Conservation (phyloP, 2,113 vertebrate species). For the Sinocyclocheilus anshuiensis region DNA sequence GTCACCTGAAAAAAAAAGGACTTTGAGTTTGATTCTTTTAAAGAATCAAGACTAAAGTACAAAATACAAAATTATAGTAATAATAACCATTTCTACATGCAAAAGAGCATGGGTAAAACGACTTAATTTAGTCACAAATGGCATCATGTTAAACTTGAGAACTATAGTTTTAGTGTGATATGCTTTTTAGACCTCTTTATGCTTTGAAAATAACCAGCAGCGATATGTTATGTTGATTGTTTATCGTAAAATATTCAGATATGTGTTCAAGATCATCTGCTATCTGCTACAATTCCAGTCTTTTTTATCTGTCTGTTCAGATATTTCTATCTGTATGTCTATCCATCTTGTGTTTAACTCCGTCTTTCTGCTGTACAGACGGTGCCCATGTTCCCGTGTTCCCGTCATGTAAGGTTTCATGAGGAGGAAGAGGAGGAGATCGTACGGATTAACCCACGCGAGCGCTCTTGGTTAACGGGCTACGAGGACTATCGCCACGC, state of each 20-base stretch:
- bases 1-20: neutral
- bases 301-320: too few species aligned
- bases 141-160: neutral
- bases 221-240: neutral
- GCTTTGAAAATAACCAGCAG: neutral
- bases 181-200: neutral
- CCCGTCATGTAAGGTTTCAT: slow-evolving; percentile 84
- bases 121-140: neutral
- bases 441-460: slow-evolving; percentile 89
- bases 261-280: neutral
- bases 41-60: neutral
- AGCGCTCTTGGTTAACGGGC: slow-evolving; percentile 89
- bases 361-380: slow-evolving; percentile 52
- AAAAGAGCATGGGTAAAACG: too few species aligned
- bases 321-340: neutral
- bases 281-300: neutral
- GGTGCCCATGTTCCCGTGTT: slow-evolving; percentile 76
- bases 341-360: neutral
- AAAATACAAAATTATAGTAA: too few species aligned
- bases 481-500: slow-evolving; percentile 94
- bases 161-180: neutral
- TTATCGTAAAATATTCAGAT: neutral
- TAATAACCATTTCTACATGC: neutral
- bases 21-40: neutral
- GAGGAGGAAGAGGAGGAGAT: slow-evolving; percentile 88